Percentiles rank a stretch among this genome's conserved stretches.
phyloP scores from a whole-genome alignment of 2,888 invertebrate genomes.

The Pseudococcus jackbeardsleyi region DNA sequence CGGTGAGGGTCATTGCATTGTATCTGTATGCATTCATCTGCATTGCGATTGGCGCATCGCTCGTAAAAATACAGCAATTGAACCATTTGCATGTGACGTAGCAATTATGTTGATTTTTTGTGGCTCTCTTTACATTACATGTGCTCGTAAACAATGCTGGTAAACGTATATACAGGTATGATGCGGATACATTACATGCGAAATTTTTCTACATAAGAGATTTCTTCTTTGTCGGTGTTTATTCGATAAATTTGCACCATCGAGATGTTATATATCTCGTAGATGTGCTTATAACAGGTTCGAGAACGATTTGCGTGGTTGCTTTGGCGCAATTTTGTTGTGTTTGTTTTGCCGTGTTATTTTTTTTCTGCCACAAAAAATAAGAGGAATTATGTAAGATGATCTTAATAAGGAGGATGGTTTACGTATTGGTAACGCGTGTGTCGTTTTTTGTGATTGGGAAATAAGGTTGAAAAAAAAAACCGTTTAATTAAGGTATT shows the following conservation, averaged over 20 bases:
- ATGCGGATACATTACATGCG: conserved; percentile 24
- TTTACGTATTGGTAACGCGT: not conserved
- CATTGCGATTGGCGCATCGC: not conserved
- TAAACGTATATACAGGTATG: not conserved
- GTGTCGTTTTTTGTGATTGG: not conserved
- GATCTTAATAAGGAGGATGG: conserved; percentile 25
- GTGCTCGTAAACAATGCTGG: conserved; percentile 15
- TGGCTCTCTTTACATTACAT: not conserved
- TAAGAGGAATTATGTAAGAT: not conserved
- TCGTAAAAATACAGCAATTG: not conserved
- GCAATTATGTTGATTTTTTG: conserved; percentile 11
- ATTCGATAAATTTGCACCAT: conserved; percentile 23
- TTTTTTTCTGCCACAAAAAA: not conserved
- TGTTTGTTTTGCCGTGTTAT: not conserved
- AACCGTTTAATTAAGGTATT: conserved; percentile 17
- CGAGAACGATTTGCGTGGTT: not conserved
- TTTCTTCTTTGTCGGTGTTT: not conserved
- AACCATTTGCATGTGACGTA: conserved; percentile 24
- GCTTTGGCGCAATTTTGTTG: not conserved
- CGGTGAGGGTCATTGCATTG: not conserved
- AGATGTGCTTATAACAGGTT: not conserved
- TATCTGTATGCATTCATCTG: not conserved
- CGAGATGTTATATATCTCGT: not conserved
- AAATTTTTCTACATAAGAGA: not conserved
- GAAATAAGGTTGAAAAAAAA: not conserved